Conservation (phyloP, 2,888 invertebrate genomes). For the Caenorhabditis imperialis region DNA sequence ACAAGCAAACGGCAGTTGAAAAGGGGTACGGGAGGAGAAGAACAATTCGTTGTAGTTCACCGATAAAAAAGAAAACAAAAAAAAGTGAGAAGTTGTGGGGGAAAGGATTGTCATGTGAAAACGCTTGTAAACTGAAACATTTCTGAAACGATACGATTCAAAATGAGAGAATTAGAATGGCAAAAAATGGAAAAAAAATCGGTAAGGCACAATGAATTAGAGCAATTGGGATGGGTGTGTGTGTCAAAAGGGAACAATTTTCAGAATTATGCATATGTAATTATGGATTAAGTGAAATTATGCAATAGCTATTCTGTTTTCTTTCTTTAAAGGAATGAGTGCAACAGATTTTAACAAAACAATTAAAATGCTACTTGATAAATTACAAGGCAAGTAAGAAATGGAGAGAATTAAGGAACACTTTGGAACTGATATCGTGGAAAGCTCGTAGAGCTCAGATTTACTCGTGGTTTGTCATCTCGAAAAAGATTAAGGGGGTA, state of each 20-base stretch:
- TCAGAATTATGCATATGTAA: slow-evolving; percentile 3
- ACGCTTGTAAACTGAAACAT: slow-evolving; percentile 14
- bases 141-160: slow-evolving; percentile 34
- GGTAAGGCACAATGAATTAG: slow-evolving; percentile 42
- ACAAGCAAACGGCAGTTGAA: slow-evolving; percentile 27
- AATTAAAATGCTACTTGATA: slow-evolving; percentile 3
- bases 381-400: slow-evolving; percentile 8
- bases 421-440: not conserved
- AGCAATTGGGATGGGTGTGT: slow-evolving; percentile 29
- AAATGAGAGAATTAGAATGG: slow-evolving; percentile 23
- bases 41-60: too few species aligned
- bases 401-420: not conserved
- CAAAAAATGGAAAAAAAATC: slow-evolving; percentile 14
- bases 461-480: not conserved
- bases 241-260: slow-evolving; percentile 1
- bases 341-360: slow-evolving; percentile 4
- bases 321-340: too few species aligned
- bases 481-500: not conserved
- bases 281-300: slow-evolving; percentile 46
- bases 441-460: slow-evolving; percentile 36
- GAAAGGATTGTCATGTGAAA: slow-evolving; percentile 33
- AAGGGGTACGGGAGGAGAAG: too few species aligned
- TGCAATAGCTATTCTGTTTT: slow-evolving; percentile 13
- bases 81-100: slow-evolving; percentile 6
- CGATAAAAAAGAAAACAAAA: not conserved